Conservation (phyloP, 2,888 invertebrate species). For the Eupithecia tripunctaria region DNA sequence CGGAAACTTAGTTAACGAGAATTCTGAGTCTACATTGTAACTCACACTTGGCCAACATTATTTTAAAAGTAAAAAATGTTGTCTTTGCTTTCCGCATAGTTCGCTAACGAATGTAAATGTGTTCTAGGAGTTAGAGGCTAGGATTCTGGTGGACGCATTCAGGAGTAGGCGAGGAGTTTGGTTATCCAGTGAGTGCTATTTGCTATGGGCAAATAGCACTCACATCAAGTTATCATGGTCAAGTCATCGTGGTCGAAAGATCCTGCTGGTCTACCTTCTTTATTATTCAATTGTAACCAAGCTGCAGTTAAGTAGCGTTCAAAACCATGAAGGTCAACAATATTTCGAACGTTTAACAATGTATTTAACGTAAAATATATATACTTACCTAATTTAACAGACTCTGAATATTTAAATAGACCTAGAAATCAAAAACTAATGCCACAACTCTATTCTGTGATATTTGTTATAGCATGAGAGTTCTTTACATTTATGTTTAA, state of each 20-base stretch:
- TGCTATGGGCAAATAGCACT: neutral
- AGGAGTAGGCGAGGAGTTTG: neutral
- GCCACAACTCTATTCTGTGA: no score
- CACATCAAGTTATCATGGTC: neutral
- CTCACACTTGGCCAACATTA: constrained; percentile 29
- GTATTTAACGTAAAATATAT: no score
- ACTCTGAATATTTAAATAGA: no score
- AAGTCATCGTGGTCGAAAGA: neutral
- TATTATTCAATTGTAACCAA: neutral
- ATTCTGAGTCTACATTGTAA: constrained; percentile 22
- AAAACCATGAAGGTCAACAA: neutral
- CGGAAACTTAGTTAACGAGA: constrained; percentile 35
- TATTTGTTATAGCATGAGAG: no score
- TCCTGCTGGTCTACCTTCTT: neutral
- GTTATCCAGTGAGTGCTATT: neutral
- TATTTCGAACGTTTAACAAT: neutral
- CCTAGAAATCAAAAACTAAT: no score
- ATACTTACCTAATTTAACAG: no score
- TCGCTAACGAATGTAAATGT: constrained; percentile 22
- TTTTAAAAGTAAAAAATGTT: constrained; percentile 33
- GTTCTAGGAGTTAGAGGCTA: constrained; percentile 6
- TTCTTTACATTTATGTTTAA: no score
- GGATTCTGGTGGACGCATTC: neutral
- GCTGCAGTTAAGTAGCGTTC: neutral
- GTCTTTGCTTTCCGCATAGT: constrained; percentile 33